Percentiles rank a stretch among this genome's conserved stretches.
Evolutionary conservation across 2,797 vertebrate species (phyloP).

Genomic region (Sardinella longiceps): DNA sequence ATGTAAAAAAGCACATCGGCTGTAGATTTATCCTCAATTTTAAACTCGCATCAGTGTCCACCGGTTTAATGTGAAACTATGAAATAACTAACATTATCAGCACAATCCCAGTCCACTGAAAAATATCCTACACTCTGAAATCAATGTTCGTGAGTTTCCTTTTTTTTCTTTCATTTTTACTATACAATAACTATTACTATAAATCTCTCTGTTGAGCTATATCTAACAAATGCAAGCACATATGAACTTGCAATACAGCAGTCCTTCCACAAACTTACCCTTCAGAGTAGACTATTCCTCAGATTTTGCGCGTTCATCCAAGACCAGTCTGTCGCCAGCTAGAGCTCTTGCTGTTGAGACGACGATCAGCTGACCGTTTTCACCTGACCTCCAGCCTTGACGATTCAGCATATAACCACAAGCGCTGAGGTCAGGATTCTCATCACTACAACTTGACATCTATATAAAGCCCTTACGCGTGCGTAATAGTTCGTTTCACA

Average conservation of each 20-base stretch:
- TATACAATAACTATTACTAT: too few species aligned
- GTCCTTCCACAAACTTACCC: background rate
- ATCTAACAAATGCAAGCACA: background rate
- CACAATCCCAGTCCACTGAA: too few species aligned
- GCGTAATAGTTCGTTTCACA: background rate
- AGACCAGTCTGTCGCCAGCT: background rate
- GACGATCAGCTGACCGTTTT: slow-evolving; percentile 32
- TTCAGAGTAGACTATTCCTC: background rate
- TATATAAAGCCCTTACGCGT: slow-evolving; percentile 4
- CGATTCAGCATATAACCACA: background rate
- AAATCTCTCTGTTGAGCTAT: too few species aligned
- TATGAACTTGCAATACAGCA: background rate
- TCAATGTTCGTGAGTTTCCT: too few species aligned
- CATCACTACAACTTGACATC: background rate
- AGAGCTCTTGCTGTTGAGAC: background rate
- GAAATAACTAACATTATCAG: too few species aligned
- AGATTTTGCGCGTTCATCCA: background rate
- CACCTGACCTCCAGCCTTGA: slow-evolving; percentile 17
- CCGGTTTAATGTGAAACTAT: background rate
- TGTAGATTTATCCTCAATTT: background rate
- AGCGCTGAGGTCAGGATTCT: slow-evolving; percentile 16
- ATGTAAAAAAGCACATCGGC: slow-evolving; percentile 9
- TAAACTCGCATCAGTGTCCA: background rate
- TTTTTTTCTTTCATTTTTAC: too few species aligned
- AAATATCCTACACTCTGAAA: too few species aligned